Percentiles rank a stretch among this genome's conserved stretches.
These are phyloP conservation scores for Trachymyrmex septentrionalis DNA, from an alignment of 1,140 invertebrate genomes.

Conservation along the genomic window DNA sequence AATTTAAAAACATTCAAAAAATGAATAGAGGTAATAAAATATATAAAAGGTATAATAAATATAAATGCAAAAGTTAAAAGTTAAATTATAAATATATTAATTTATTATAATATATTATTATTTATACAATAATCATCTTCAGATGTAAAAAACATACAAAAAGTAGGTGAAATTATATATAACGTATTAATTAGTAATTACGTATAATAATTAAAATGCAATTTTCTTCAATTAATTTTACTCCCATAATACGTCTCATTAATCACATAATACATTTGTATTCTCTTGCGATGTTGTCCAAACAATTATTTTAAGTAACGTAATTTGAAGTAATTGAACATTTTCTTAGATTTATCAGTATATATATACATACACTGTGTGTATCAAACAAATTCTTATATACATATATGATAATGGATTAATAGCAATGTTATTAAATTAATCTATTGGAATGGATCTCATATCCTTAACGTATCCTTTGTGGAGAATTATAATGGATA, in stretches of 20 bases:
- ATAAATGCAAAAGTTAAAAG: background rate
- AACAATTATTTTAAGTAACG: background rate
- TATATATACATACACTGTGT: background rate
- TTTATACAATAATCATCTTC: background rate
- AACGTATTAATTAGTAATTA: too few species aligned
- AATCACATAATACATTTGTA: background rate
- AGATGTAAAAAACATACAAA: background rate
- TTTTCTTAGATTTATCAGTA: background rate
- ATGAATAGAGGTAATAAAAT: background rate
- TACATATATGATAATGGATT: constrained; percentile 3
- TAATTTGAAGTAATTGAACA: background rate
- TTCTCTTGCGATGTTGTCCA: background rate
- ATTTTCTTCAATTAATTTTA: constrained; percentile 12
- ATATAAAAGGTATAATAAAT: background rate
- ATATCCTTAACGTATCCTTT: background rate
- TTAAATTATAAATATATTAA: background rate
- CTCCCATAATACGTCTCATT: background rate
- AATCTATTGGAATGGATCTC: background rate
- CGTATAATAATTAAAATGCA: constrained; percentile 6
- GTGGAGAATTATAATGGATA: constrained; percentile 8
- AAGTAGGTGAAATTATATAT: background rate
- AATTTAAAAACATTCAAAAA: background rate
- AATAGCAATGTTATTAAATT: constrained; percentile 8
- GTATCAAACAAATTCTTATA: background rate
- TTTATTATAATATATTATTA: background rate